These are phyloP conservation scores for Clepsis dumicolana DNA, from an alignment of 2,888 invertebrate genomes.

Conservation along the genomic window DNA sequence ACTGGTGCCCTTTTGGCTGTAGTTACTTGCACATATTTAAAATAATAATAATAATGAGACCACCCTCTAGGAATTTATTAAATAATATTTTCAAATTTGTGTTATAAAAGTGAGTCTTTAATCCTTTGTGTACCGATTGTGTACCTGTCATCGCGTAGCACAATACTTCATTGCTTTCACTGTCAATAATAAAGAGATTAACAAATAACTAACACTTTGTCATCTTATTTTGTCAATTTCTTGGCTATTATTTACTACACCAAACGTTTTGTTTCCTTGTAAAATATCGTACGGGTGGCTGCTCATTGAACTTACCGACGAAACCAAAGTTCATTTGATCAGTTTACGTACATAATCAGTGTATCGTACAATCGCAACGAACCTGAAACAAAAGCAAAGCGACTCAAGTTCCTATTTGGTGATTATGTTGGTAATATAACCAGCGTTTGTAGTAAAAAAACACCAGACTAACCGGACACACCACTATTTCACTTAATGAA, in stretches of 20 bases:
- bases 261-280: neutral
- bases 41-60: slow-evolving; percentile 7
- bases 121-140: slow-evolving; percentile 67
- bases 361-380: too few species aligned
- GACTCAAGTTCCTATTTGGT: neutral
- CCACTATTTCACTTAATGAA: neutral
- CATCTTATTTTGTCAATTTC: slow-evolving; percentile 21
- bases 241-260: slow-evolving; percentile 23
- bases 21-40: too few species aligned
- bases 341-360: neutral
- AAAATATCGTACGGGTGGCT: neutral
- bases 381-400: neutral
- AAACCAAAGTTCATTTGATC: neutral
- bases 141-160: slow-evolving; percentile 28
- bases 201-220: slow-evolving; percentile 28
- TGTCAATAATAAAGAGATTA: slow-evolving; percentile 19
- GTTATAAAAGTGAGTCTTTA: slow-evolving; percentile 61
- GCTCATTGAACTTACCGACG: neutral
- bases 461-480: neutral
- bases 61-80: slow-evolving; percentile 36
- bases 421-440: neutral
- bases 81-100: slow-evolving; percentile 63
- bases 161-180: slow-evolving; percentile 19
- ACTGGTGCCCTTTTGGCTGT: neutral
- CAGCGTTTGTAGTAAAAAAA: neutral